Conservation (phyloP, 2,113 vertebrate genomes). For the Calyptommatus sinebrachiatus region DNA sequence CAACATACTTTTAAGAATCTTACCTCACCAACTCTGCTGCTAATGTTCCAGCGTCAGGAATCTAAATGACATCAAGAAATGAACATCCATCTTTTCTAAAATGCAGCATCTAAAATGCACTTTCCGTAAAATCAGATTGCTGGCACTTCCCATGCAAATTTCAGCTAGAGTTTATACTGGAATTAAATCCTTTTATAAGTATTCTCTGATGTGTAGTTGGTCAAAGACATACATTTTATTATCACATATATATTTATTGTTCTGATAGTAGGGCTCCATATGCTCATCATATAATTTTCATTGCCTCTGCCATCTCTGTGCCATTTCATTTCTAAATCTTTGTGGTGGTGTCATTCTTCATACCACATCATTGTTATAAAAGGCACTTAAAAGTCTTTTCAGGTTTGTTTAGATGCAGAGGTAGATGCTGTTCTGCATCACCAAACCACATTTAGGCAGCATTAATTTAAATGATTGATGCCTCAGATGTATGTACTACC, state of each 20-base stretch:
- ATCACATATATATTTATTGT: conserved; percentile 1
- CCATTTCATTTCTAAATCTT: not conserved
- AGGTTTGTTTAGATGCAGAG: not conserved
- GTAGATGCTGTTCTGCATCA: not conserved
- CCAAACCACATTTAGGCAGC: not conserved
- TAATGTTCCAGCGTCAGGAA: not conserved
- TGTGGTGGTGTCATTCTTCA: not conserved
- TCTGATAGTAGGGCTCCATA: not conserved
- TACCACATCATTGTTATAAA: accelerated
- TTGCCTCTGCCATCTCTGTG: not conserved
- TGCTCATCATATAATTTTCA: conserved; percentile 1
- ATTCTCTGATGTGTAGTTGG: not conserved
- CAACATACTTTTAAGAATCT: not conserved
- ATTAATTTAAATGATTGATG: not conserved
- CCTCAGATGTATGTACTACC: not conserved
- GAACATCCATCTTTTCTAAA: not conserved
- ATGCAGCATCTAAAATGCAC: not conserved
- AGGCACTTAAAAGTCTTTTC: not conserved
- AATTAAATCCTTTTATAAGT: not conserved
- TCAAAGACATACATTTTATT: not conserved
- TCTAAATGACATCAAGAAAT: not conserved
- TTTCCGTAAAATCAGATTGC: not conserved
- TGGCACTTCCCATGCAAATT: not conserved
- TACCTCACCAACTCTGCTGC: not conserved
- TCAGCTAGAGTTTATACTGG: not conserved